Evolutionary conservation across 2,113 vertebrate species (phyloP).

Genomic region (Sorex fumeus): DNA sequence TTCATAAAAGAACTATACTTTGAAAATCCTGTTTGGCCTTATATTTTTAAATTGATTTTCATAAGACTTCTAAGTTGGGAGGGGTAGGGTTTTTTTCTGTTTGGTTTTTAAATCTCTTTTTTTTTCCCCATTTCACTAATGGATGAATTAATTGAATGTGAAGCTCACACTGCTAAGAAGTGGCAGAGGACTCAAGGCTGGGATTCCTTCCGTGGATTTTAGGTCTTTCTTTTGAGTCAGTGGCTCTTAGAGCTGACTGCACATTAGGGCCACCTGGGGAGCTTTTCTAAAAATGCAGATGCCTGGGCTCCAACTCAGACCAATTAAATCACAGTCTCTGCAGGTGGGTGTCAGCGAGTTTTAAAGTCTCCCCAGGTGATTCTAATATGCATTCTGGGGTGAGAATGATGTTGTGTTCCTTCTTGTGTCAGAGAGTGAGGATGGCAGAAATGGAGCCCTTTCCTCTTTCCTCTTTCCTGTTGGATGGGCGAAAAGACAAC

Average conservation of each 20-base stretch:
- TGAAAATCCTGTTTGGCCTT: neutral
- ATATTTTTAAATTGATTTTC: neutral
- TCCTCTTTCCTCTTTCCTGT: neutral
- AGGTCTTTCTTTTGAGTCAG: neutral
- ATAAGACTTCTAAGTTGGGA: no score
- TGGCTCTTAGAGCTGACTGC: neutral
- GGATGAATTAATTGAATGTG: neutral
- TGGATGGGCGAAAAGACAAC: fast-evolving
- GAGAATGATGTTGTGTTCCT: fast-evolving
- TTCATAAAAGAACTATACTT: neutral
- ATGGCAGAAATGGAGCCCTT: fast-evolving
- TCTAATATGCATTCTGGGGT: fast-evolving
- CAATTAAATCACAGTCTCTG: neutral
- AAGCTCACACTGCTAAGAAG: neutral
- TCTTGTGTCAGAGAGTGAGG: fast-evolving
- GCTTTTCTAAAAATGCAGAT: no score
- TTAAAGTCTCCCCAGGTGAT: neutral
- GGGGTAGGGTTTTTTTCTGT: fast-evolving
- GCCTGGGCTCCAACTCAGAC: neutral
- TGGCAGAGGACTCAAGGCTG: neutral
- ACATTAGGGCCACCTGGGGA: neutral
- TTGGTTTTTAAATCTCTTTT: no score
- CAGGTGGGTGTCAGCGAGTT: fast-evolving
- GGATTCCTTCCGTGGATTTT: neutral
- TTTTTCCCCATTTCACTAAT: no score